Evolutionary conservation across 53 echinoderm and acorn worm species (phyloP), one percentile per base, ranked within the genome.

Genomic region (Echinometra lucunter): DNA sequence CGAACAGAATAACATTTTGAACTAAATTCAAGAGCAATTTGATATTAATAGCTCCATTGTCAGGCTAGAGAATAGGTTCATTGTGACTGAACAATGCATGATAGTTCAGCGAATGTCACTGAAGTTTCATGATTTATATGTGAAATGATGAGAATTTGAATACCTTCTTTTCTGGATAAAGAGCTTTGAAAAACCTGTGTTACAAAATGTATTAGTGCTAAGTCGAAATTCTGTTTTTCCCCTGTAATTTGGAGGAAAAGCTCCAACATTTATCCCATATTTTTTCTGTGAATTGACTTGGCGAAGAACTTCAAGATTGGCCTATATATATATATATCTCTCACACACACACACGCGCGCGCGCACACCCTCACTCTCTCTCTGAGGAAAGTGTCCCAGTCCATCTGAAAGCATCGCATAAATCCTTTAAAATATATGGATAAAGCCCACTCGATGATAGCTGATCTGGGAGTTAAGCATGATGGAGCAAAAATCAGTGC

Each of bases 371-470:
- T 15, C 12, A 7, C 47, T 27, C 44, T 27, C 47, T 44, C 25
- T 8, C 83, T 16, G 10, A 44, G 45, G 32, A 25, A 44, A 47
- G 25, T 44, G 44, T 23, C 44, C 89, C 19, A 89, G 89, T 57
- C 89, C 53, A 25, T 89, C 57, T 35, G 57, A 56, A 89, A 89
- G 89, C 58, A 30, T 89, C 12, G 6, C 89, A 72, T 13, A 28
- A 55, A 89, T 89, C 89, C 30, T 57, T 56, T 57, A 12, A 56
- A 89, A 89, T 89, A 89, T 89, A 57, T 89, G 89, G 49, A 89
- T 89, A 89, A 89, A 89, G 89, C 35, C 89, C 13, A 89, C 55
- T 17, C 57, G 89, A 89, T 89, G 89, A 89, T 34, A 89, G 58
- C 72, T 72, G 72, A 15, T 72, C 72, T 35, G n/a, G 15, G 35